Base-by-base conservation (phyloP, 1,140 invertebrate genomes). In the Zaprionus kolodkinae region DNA sequence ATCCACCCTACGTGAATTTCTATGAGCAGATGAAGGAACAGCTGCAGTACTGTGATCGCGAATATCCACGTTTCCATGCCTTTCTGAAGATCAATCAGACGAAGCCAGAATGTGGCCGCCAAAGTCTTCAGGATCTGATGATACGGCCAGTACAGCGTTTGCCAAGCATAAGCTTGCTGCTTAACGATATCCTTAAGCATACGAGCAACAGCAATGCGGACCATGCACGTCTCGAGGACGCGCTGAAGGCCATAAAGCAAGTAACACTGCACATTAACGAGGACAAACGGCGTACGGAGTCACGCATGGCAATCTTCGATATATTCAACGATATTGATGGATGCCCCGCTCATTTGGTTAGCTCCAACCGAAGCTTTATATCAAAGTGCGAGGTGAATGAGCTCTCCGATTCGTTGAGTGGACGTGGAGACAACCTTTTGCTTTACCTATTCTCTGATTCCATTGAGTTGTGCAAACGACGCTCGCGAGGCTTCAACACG, bases 311-410 rank as follows among this genome's bases (percentile, higher is more conserved):
- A 75, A 97, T 99, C 94, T 99, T 99, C 93, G 97, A 99, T 93
- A 98, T 99, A 67, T 97, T 99, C 93, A 98, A 99, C 93, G 98
- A 99, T 92, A 99, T 99, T 86, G 98, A 99, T 89, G 98, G 98
- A 88, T 99, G 98, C 93, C 98, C 98, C 50, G 95, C 97, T 0
- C 96, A 98, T 87, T 93, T 99, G 71, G 95, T 99, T 10, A 98
- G 97, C 12, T 98, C 98, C 15, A 97, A 99, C 93, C 94, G 98
- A 64, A 96, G 94, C 76, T 98, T 99, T 88, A 95, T 99, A 35
- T 95, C 95, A 12, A 96, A 96, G 81, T 96, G 97, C 68, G 98
- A 99, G 91, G 97, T 98, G 6, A 96, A 96, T 57, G 97, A 99
- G 93, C 93, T 99, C 17, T 96, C 96, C 56, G 97, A 98, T 86